phyloP scores from a whole-genome alignment of 1,140 invertebrate species.

The Phenacoccus solenopsis region DNA sequence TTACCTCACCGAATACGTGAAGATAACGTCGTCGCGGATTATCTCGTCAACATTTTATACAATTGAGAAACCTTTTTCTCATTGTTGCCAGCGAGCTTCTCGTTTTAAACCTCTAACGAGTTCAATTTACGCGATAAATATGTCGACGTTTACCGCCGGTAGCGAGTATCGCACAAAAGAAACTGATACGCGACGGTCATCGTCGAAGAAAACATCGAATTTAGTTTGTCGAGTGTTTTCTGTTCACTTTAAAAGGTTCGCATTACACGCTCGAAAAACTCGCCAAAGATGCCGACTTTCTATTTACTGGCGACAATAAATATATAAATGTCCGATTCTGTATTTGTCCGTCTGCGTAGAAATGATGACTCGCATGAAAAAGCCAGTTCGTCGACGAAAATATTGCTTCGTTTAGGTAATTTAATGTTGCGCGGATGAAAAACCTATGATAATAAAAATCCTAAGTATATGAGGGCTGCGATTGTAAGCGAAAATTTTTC shows the following conservation, averaged over 20 bases:
- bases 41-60: not conserved
- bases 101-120: not conserved
- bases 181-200: not conserved
- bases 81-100: not conserved
- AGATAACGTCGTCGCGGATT: not conserved
- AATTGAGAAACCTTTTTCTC: not conserved
- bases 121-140: not conserved
- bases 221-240: slow-evolving; percentile 1
- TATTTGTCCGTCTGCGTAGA: not conserved
- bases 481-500: too few relatives aligned
- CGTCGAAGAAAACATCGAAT: not conserved
- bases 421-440: not conserved
- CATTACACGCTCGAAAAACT: not conserved
- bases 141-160: not conserved
- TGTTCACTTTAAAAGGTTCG: not conserved
- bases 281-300: not conserved
- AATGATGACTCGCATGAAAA: not conserved
- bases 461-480: too few relatives aligned
- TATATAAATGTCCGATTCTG: not conserved
- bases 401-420: not conserved
- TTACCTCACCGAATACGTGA: too few relatives aligned
- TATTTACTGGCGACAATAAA: not conserved
- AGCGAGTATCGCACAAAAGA: not conserved
- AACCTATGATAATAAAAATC: not conserved
- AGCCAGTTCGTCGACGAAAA: not conserved